Percentiles rank a stretch among this genome's conserved stretches.
Evolutionary conservation across 2,113 vertebrate genomes (phyloP).

Genomic region (Melanotaenia duboulayi): DNA sequence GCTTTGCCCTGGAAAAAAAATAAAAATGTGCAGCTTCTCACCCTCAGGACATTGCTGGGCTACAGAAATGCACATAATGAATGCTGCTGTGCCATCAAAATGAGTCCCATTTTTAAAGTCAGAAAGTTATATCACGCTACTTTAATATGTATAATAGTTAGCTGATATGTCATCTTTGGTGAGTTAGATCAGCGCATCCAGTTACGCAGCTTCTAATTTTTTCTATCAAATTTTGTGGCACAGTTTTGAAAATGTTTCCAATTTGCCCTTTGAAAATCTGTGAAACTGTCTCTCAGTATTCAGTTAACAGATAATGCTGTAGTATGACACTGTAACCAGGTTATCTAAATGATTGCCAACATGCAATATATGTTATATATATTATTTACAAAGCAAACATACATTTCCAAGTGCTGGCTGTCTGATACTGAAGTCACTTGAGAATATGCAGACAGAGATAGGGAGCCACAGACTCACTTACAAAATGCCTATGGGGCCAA

Average conservation of each 20-base stretch:
- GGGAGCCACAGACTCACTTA: constrained; percentile 22
- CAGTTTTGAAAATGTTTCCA: not conserved
- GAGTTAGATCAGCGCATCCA: not conserved
- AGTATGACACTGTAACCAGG: constrained; percentile 5
- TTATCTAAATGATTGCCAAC: constrained; percentile 27
- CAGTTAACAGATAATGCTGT: not conserved
- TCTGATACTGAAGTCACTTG: constrained; percentile 36
- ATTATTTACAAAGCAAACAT: constrained; percentile 31
- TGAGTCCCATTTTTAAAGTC: not conserved
- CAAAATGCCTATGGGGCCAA: constrained; percentile 63
- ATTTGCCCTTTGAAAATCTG: not conserved
- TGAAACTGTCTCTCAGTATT: not conserved
- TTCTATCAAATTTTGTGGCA: not conserved
- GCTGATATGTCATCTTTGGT: not conserved
- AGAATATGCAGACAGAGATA: constrained; percentile 40
- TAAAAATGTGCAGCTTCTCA: too few species aligned
- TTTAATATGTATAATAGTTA: not conserved
- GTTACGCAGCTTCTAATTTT: not conserved
- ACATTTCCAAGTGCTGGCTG: constrained; percentile 29
- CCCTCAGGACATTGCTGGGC: too few species aligned
- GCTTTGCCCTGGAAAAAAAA: too few species aligned
- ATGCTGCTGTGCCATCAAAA: too few species aligned
- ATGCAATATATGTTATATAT: constrained; percentile 10
- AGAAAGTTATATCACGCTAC: too few species aligned
- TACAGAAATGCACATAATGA: too few species aligned